Percentiles rank a stretch among this genome's conserved stretches.
Conservation (phyloP, 2,113 vertebrate species). For the Clinocottus analis region DNA sequence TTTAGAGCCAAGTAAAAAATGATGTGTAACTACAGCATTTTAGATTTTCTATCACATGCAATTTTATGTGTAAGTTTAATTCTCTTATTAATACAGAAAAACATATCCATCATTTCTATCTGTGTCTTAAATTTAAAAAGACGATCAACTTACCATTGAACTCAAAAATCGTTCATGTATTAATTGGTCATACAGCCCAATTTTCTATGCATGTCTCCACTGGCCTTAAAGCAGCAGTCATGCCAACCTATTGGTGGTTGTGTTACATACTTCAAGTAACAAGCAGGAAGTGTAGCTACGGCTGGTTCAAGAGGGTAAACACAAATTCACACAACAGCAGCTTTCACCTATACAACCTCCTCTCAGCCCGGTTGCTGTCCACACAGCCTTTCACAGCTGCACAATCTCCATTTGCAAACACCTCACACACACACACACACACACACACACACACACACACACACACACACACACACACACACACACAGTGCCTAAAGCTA, state of each 20-base stretch:
- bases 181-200: background rate
- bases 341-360: slow-evolving; percentile 70
- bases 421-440: slow-evolving; percentile 38
- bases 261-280: slow-evolving; percentile 66
- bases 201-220: background rate
- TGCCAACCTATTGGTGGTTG: slow-evolving; percentile 59
- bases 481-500: slow-evolving; percentile 56
- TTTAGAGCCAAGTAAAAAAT: background rate
- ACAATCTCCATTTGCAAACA: slow-evolving; percentile 76
- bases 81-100: background rate
- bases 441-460: slow-evolving; percentile 32
- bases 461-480: slow-evolving; percentile 17
- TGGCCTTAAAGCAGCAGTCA: slow-evolving; percentile 25
- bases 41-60: background rate
- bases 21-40: background rate
- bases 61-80: background rate
- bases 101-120: background rate
- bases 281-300: slow-evolving; percentile 73
- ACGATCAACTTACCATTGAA: background rate
- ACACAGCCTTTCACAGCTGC: slow-evolving; percentile 72
- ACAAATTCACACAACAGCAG: slow-evolving; percentile 73
- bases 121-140: background rate
- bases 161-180: background rate
- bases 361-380: slow-evolving; percentile 52
- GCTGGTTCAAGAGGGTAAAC: slow-evolving; percentile 79